These are phyloP conservation scores for Dinomys branickii DNA, from an alignment of 2,113 vertebrate genomes.

Conservation along the genomic window DNA sequence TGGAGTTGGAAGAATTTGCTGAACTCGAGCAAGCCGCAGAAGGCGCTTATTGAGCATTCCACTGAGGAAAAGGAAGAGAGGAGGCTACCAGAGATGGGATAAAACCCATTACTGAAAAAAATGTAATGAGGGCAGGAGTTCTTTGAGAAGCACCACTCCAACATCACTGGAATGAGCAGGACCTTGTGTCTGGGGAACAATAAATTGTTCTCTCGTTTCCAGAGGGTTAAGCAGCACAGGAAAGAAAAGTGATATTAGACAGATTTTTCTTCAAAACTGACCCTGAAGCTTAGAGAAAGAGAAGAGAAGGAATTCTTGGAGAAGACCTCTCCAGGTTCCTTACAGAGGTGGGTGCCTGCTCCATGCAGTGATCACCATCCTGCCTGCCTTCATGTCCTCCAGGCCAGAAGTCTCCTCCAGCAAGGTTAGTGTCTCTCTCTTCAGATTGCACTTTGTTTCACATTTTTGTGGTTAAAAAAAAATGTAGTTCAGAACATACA, in stretches of 20 bases:
- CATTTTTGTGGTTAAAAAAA: neutral
- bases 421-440: neutral
- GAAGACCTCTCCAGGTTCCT: neutral
- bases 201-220: neutral
- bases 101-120: neutral
- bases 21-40: neutral
- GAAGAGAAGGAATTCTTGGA: neutral
- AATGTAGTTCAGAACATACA: neutral
- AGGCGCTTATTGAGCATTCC: neutral
- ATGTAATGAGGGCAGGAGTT: neutral
- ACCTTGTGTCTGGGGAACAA: neutral
- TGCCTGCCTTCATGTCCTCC: neutral
- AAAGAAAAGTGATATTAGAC: neutral
- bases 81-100: neutral
- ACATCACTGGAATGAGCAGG: neutral
- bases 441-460: neutral
- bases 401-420: neutral
- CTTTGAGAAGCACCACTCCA: neutral
- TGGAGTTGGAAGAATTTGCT: neutral
- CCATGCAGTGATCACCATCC: neutral
- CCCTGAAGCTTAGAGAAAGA: neutral
- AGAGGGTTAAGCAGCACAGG: neutral
- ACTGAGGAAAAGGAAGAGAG: neutral
- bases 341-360: neutral
- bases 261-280: neutral